These are phyloP conservation scores for Formica aserva DNA, from an alignment of 2,888 invertebrate species.

Conservation along the genomic window DNA sequence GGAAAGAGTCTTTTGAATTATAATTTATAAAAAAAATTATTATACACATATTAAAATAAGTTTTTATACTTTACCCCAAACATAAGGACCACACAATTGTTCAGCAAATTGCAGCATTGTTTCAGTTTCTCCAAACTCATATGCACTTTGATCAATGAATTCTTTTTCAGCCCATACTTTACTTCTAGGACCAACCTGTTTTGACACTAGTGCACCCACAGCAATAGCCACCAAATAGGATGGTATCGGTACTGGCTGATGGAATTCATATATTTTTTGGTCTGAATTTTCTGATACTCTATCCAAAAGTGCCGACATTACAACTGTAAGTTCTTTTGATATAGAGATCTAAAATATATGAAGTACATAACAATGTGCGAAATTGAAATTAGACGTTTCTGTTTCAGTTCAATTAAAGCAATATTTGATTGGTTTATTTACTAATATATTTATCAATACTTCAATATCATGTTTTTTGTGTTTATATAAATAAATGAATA, in stretches of 20 bases:
- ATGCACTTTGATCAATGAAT: constrained; percentile 93
- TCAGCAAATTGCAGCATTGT: constrained; percentile 93
- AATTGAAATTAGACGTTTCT: neutral
- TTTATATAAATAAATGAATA: neutral
- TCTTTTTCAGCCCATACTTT: constrained; percentile 96
- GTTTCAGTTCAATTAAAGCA: neutral
- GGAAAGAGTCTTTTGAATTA: neutral
- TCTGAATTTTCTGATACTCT: constrained; percentile 84
- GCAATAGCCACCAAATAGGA: constrained; percentile 96
- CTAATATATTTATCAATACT: neutral
- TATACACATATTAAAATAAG: neutral
- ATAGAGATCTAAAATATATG: constrained; percentile 88
- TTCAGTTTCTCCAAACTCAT: constrained; percentile 96
- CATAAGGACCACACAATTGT: constrained; percentile 94
- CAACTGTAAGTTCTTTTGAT: constrained; percentile 91
- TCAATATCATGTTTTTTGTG: neutral
- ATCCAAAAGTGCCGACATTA: constrained; percentile 94
- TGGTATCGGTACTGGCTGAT: constrained; percentile 94
- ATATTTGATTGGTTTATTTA: neutral
- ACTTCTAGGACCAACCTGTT: constrained; percentile 92
- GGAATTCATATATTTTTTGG: constrained; percentile 88
- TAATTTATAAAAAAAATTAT: neutral
- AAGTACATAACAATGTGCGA: neutral
- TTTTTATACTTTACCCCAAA: constrained; percentile 89
- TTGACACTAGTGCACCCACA: constrained; percentile 92